A percentile compares a stretch with the other conserved stretches of the same genome.
Evolutionary conservation across 2,113 vertebrate genomes (phyloP).

Genomic region (Dicrurus megarhynchus): DNA sequence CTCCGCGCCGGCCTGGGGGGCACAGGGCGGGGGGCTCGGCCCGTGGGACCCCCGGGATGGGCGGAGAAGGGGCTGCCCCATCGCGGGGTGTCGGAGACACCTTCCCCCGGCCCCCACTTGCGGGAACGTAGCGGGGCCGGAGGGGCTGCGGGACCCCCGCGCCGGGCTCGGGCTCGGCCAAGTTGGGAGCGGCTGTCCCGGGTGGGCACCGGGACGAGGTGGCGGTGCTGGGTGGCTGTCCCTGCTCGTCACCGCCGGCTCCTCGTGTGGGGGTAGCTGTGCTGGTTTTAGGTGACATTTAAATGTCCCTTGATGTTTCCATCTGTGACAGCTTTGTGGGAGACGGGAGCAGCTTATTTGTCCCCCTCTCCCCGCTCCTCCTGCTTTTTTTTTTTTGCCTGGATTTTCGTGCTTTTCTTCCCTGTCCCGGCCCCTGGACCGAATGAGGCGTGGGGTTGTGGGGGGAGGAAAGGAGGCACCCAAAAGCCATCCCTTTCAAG

Average conservation of each 20-base stretch:
- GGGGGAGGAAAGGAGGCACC: neutral
- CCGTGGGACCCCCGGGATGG: rapidly evolving
- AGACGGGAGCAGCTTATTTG: neutral
- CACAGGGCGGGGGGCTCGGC: neutral
- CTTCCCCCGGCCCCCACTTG: neutral
- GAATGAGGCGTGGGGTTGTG: neutral
- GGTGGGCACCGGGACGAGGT: neutral
- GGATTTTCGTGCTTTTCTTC: neutral
- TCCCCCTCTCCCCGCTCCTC: too few relatives aligned
- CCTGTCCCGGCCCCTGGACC: neutral
- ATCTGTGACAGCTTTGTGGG: neutral
- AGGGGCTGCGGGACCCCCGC: neutral
- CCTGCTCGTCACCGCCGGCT: neutral
- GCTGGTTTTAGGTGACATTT: constrained; percentile 58
- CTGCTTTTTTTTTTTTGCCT: neutral
- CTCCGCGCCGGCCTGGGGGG: too few relatives aligned
- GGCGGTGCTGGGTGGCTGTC: neutral
- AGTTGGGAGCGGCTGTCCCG: neutral
- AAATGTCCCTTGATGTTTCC: constrained; percentile 41
- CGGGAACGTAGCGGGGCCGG: neutral
- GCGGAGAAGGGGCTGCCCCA: neutral
- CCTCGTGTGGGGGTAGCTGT: neutral
- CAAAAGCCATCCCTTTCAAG: neutral
- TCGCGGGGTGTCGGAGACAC: rapidly evolving
- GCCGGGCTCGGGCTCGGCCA: neutral